Base-by-base conservation (phyloP, 2,888 invertebrate genomes). In the Diabrotica balteata region DNA sequence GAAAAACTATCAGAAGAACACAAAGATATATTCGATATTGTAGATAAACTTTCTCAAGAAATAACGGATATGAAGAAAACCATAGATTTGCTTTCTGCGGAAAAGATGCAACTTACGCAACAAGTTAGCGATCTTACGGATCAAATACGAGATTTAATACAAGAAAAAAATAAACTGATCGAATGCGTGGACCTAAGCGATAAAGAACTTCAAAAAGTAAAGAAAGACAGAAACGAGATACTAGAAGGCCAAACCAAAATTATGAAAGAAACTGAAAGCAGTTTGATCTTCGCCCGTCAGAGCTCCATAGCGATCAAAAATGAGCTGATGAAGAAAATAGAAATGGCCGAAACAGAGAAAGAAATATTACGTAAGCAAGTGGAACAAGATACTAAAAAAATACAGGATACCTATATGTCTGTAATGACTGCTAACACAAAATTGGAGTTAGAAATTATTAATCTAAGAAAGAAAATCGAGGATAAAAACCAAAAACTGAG, bases 371-470 rank as follows among this genome's bases (percentile, higher is more conserved):
- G 72, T 53, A 67, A 47, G 52, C 66, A 73, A n/a, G 43, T 72
- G 8, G 74, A 76, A 54, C 45, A 32, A 8, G 71, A 75, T 17
- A 57, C 63, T 8, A 65, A 67, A 51, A 72, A 78, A 62, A 53
- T 84, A n/a, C 76, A 77, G 45, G 77, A 79, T 49, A 81, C 81
- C 0, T 84, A 83, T 68, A 73, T 78, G 0, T 77, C 77, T 10
- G 72, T 83, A 0, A 77, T 81, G 66, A 74, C 75, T 44, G 78
- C 78, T 2, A 82, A 83, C 69, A 79, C 81, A 0, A 80, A 79
- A 66, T 70, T 81, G 10, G 81, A 82, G 58, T 47, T 80, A 22
- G 84, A 85, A 65, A 80, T 77, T 68, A 63, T 75, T 4, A 77
- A 78, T 11, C 71, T 83, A 59, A 69, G 76, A 10, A 73, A 69